Conservation (phyloP, 1,140 invertebrate genomes). For the Tetramorium simillimum region DNA sequence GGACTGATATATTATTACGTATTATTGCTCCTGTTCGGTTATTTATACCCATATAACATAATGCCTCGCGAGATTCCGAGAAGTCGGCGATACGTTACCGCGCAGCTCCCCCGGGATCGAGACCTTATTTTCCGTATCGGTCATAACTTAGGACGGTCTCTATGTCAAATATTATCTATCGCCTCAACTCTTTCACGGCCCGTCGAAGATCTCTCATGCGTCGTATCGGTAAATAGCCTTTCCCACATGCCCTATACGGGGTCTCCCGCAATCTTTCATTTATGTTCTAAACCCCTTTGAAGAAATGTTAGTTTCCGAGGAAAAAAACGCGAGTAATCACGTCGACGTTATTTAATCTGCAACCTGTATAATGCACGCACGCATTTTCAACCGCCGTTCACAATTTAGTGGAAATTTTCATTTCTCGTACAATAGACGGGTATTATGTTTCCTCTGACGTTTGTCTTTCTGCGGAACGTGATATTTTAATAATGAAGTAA, state of each 20-base stretch:
- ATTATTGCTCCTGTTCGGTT: slow-evolving; percentile 86
- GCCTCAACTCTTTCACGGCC: slow-evolving; percentile 43
- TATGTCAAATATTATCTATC: slow-evolving; percentile 61
- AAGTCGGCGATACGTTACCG: slow-evolving; percentile 79
- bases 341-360: background rate
- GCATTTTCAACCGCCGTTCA: background rate
- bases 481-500: slow-evolving; percentile 26
- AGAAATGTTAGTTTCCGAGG: background rate
- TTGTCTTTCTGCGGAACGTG: background rate
- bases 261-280: background rate
- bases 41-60: slow-evolving; percentile 86
- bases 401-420: too few species aligned
- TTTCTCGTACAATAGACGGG: background rate
- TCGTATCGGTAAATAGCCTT: background rate
- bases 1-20: slow-evolving; percentile 86
- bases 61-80: slow-evolving; percentile 83
- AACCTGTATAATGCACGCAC: background rate
- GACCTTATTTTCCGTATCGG: slow-evolving; percentile 84
- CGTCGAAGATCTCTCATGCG: slow-evolving; percentile 10
- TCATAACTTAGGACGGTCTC: slow-evolving; percentile 82
- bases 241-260: background rate
- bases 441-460: background rate
- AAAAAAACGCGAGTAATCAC: background rate
- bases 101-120: slow-evolving; percentile 78
- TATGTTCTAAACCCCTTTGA: background rate